These are phyloP conservation scores for Babyrousa celebensis DNA, from an alignment of 2,797 vertebrate species.

Conservation along the genomic window DNA sequence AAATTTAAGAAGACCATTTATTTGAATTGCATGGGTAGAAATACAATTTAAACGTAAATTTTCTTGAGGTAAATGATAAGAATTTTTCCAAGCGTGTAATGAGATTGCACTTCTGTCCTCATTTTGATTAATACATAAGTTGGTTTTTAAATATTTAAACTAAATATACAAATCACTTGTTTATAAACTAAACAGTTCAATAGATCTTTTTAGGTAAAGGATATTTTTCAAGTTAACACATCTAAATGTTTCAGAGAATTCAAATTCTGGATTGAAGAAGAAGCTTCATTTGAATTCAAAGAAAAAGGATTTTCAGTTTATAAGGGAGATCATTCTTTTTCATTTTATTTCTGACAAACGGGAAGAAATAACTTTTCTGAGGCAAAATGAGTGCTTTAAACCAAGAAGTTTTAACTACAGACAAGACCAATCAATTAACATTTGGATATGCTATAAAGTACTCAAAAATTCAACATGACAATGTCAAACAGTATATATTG, in stretches of 20 bases:
- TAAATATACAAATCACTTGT: conserved; percentile 54
- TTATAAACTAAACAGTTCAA: conserved; percentile 50
- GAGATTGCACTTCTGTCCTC: conserved; percentile 52
- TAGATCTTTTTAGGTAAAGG: conserved; percentile 48
- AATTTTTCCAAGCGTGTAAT: conserved; percentile 77
- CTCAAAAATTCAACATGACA: background rate
- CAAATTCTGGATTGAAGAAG: background rate
- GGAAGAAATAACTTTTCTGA: background rate
- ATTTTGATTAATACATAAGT: conserved; percentile 75
- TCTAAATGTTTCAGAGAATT: background rate
- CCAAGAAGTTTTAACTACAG: background rate
- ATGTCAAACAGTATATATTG: background rate
- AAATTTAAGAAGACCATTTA: conserved; percentile 62
- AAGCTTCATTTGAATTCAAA: conserved; percentile 41
- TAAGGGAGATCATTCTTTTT: conserved; percentile 36
- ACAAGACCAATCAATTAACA: background rate
- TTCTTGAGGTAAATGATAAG: conserved; percentile 70
- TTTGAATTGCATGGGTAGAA: conserved; percentile 74
- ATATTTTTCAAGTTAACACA: conserved; percentile 57
- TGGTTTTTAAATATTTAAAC: conserved; percentile 71
- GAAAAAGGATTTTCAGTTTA: conserved; percentile 22
- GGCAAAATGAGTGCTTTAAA: background rate
- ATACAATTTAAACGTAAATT: conserved; percentile 66
- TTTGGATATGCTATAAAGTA: background rate
- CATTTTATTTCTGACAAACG: conserved; percentile 17